phyloP scores from a whole-genome alignment of 2,113 vertebrate species.

The Abramis brama region DNA sequence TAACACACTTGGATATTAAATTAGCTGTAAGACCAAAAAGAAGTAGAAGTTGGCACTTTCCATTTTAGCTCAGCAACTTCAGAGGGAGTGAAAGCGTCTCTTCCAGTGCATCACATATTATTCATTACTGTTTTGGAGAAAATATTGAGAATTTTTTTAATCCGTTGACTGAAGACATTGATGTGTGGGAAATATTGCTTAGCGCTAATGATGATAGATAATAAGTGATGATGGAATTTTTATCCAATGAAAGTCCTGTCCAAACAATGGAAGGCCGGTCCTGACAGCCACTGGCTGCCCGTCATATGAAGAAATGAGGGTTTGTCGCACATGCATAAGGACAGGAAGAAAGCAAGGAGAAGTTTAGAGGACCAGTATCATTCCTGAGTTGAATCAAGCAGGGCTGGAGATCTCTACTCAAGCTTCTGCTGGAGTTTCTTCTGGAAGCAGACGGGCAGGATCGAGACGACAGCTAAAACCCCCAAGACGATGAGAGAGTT shows the following conservation, averaged over 20 bases:
- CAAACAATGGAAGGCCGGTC: not conserved
- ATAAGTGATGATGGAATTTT: not conserved
- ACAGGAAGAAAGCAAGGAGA: not conserved
- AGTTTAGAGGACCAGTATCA: not conserved
- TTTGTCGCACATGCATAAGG: not conserved
- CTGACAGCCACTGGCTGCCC: not conserved
- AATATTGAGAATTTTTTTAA: not conserved
- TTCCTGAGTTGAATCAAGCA: constrained; percentile 71
- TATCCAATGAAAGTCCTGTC: not conserved
- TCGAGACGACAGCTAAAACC: constrained; percentile 89
- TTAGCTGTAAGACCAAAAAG: not conserved
- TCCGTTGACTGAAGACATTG: not conserved
- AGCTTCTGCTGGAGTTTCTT: constrained; percentile 95
- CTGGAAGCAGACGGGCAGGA: constrained; percentile 93
- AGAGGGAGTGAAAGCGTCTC: not conserved
- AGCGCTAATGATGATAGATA: not conserved
- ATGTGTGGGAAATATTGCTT: constrained; percentile 12
- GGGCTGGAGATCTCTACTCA: constrained; percentile 76
- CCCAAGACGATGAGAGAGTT: constrained; percentile 93
- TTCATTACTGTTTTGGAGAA: not conserved
- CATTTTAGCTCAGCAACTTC: constrained; percentile 20
- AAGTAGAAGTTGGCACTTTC: constrained; percentile 31
- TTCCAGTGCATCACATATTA: not conserved
- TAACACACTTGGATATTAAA: not conserved
- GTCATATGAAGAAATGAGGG: not conserved